Evolutionary conservation across 2,797 vertebrate species (phyloP).

Genomic region (Diglossa cyanea): DNA sequence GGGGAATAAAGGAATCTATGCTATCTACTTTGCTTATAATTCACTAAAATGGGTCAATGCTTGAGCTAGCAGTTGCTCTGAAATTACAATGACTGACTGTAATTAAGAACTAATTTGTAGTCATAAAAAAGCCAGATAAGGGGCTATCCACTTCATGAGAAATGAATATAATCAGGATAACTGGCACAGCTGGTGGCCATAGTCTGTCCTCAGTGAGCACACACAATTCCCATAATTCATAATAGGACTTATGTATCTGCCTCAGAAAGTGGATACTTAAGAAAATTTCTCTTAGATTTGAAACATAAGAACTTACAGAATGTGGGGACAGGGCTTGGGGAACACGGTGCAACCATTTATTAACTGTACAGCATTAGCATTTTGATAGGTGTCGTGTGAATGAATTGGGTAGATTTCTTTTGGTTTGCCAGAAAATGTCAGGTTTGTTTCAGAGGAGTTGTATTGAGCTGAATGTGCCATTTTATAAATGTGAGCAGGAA

Average conservation of each 20-base stretch:
- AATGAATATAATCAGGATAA: conserved; percentile 64
- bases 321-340: background rate
- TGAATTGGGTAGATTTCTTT: background rate
- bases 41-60: conserved; percentile 71
- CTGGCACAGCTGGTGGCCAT: conserved; percentile 55
- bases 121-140: conserved; percentile 71
- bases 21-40: conserved; percentile 54
- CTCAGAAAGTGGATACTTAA: conserved; percentile 25
- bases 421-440: background rate
- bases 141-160: conserved; percentile 67
- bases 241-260: background rate
- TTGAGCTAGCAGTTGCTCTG: conserved; percentile 66
- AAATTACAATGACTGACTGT: conserved; percentile 65
- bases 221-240: conserved; percentile 32
- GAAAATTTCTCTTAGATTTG: conserved; percentile 38
- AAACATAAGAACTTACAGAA: background rate
- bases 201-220: conserved; percentile 5
- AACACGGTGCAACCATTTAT: background rate
- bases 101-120: conserved; percentile 75
- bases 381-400: background rate
- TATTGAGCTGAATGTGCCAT: background rate
- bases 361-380: background rate
- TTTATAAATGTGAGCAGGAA: background rate
- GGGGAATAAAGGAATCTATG: conserved; percentile 34
- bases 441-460: background rate